These are phyloP conservation scores for Drosophila flavopinicola DNA, from an alignment of 2,888 invertebrate genomes.

Conservation along the genomic window DNA sequence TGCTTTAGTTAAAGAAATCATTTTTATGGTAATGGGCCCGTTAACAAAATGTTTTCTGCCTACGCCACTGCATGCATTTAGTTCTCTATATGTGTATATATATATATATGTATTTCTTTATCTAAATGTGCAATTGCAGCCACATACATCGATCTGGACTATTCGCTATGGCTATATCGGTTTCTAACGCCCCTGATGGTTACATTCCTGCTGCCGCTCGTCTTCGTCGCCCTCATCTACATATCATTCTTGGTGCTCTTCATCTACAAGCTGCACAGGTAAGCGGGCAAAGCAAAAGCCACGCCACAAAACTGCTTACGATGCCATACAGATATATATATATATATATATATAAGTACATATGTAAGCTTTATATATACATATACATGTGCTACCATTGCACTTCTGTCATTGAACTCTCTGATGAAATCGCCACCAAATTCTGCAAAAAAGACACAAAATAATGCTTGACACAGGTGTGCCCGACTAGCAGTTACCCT, in stretches of 20 bases:
- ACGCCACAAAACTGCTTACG: constrained; percentile 12
- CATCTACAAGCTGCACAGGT: constrained; percentile 94
- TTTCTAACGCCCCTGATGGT: constrained; percentile 92
- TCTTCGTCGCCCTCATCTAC: constrained; percentile 93
- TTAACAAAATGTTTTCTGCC: too few species aligned
- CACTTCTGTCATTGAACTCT: constrained; percentile 53
- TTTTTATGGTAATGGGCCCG: too few species aligned
- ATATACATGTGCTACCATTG: constrained; percentile 29
- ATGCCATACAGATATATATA: constrained; percentile 4
- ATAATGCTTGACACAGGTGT: background rate
- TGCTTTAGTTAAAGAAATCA: too few species aligned
- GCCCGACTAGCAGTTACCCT: background rate
- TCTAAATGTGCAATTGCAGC: constrained; percentile 86
- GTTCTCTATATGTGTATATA: background rate
- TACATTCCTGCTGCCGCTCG: constrained; percentile 92
- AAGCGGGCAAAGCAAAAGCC: constrained; percentile 55
- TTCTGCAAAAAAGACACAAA: background rate
- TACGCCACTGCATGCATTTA: too few species aligned
- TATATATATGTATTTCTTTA: background rate
- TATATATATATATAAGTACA: background rate
- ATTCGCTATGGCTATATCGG: constrained; percentile 93
- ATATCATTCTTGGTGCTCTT: constrained; percentile 92
- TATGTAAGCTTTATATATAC: background rate
- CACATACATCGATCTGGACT: constrained; percentile 92
- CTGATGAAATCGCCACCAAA: constrained; percentile 13